Base-by-base conservation (phyloP, 1,140 invertebrate species). In the Heliconius hewitsoni region DNA sequence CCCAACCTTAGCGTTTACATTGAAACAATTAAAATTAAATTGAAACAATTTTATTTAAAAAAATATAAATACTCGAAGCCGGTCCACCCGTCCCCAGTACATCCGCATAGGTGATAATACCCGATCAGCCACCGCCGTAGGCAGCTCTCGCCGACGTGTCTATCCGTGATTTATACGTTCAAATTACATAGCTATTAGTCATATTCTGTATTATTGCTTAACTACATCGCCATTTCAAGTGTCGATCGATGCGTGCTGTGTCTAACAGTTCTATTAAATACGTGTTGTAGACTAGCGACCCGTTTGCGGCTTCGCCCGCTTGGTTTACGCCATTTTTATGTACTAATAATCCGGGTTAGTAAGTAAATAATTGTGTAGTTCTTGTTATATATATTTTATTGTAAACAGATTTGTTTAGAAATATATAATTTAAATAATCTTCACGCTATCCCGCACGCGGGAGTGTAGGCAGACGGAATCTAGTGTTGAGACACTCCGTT, bases 91-190 rank as follows among this genome's bases (percentile, higher is more conserved):
- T 71, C 46, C 34, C 16, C 72, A 86, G 81, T 86, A 19, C 83
- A 34, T 0, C 23, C 52, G 76, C 74, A 81, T 84, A 90, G 87
- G 90, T 91, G 90, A 92, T 92, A 92, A 92, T 90, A 85, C 85
- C 83, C 81, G 86, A 89, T 87, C 81, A 85, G 82, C 84, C 81
- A 83, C 88, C 85, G 87, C 87, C 83, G 84, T 84, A 83, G 85
- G 84, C 84, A 79, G 77, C 70, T 80, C 79, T 77, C 83, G 78
- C 76, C 70, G 77, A 82, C 73, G 60, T 75, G 72, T 79, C 73
- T 82, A 82, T 85, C 57, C 42, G 77, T 83, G 83, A 86, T 86
- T 84, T 83, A 82, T 84, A 80, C 52, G 72, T 79, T 81, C 79
- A 85, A 87, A 85, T 83, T 80, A 87, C 81, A 84, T 37, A 42